These are phyloP conservation scores for Rallus crepitans DNA, from an alignment of 2,797 vertebrate species.

Conservation along the genomic window DNA sequence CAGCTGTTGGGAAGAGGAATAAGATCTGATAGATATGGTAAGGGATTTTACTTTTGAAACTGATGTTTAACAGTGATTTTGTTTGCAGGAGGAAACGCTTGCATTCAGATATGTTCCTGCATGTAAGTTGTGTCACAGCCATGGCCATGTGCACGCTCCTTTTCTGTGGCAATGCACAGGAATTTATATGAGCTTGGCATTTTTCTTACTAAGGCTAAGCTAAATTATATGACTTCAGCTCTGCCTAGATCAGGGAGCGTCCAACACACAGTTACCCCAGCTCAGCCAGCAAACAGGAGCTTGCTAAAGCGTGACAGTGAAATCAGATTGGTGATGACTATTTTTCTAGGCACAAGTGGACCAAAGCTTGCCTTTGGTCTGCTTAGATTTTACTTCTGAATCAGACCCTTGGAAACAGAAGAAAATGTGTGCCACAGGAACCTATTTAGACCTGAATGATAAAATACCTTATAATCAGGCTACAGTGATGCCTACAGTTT, in stretches of 20 bases:
- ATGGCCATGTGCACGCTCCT: accelerated
- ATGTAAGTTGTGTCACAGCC: accelerated
- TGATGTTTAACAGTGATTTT: neutral
- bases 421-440: neutral
- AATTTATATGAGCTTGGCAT: neutral
- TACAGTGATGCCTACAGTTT: neutral
- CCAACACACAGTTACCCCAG: accelerated
- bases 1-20: neutral
- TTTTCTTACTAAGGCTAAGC: neutral
- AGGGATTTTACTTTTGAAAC: neutral
- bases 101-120: neutral
- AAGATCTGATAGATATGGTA: neutral
- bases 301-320: neutral
- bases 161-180: neutral
- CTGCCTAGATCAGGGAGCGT: neutral
- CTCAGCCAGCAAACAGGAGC: neutral
- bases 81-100: neutral
- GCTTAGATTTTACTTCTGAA: neutral
- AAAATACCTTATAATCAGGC: neutral
- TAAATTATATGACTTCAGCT: neutral
- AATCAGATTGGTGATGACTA: neutral
- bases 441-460: neutral
- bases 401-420: neutral
- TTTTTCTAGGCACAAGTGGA: neutral
- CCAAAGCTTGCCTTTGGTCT: neutral